phyloP scores from a whole-genome alignment of 1,140 invertebrate genomes.

The Microplitis mediator region DNA sequence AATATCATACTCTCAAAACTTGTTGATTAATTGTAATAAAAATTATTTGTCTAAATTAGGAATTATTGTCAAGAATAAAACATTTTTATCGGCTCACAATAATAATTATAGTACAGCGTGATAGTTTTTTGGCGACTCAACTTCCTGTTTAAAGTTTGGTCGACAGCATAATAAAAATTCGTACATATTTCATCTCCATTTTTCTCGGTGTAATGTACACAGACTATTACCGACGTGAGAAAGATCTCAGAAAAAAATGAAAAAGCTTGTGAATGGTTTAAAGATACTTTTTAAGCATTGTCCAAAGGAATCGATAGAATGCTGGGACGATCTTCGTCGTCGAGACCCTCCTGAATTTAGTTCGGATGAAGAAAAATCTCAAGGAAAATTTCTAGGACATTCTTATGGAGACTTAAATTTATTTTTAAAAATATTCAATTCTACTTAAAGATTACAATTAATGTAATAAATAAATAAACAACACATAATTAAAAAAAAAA shows the following conservation, averaged over 20 bases:
- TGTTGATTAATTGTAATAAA: too few relatives aligned
- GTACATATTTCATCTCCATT: too few relatives aligned
- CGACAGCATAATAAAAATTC: too few relatives aligned
- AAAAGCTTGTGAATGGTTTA: constrained; percentile 52
- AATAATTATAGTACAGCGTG: too few relatives aligned
- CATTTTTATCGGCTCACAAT: too few relatives aligned
- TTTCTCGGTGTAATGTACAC: constrained; percentile 45
- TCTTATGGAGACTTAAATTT: constrained; percentile 34
- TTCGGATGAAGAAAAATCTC: constrained; percentile 38
- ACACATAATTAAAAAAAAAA: constrained; percentile 34
- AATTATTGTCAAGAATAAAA: too few relatives aligned
- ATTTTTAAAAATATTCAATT: not conserved
- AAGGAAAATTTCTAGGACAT: constrained; percentile 39
- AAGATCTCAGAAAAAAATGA: constrained; percentile 44
- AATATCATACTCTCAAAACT: too few relatives aligned
- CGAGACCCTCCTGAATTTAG: constrained; percentile 32
- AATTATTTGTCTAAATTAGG: too few relatives aligned
- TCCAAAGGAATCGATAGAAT: constrained; percentile 47
- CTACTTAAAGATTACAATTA: constrained; percentile 3
- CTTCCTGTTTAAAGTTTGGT: too few relatives aligned
- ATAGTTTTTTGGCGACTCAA: too few relatives aligned
- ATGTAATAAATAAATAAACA: not conserved
- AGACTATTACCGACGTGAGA: constrained; percentile 54
- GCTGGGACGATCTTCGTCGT: constrained; percentile 44
- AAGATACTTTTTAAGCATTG: constrained; percentile 42